Base-by-base conservation (phyloP, 2,113 vertebrate species). In the Calidris pugnax region DNA sequence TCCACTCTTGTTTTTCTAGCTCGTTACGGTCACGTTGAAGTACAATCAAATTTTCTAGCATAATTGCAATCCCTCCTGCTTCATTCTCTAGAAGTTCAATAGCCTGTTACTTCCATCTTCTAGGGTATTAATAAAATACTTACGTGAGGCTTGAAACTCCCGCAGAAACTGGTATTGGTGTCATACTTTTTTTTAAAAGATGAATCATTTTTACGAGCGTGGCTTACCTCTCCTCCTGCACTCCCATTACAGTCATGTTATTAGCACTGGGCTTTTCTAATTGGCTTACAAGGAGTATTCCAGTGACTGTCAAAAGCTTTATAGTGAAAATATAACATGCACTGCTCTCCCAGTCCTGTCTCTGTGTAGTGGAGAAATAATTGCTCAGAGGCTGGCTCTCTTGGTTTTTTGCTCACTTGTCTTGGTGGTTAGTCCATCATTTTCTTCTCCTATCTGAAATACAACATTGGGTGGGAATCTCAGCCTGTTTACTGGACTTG, bases 81-180 rank as follows among this genome's bases (percentile, higher is more conserved):
- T 95, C 63, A 73, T 95, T 86, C 83, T 87, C 62, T 79, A n/a
- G 57, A 68, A 83, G 68, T 73, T 64, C 88, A 79, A 63, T 64
- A 82, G 32, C 75, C 62, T 79, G 62, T 47, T 93, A 45, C 43
- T 95, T 93, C 85, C 35, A 60, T 82, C 75, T 64, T 51, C 14
- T 7, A 55, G 51, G 18, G 63, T 90, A 83, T 83, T 82, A 93
- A 75, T 87, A 33, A 77, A 74, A 28, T 67, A 60, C 7, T 53
- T 87, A n/a, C 3, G 4, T 4, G 71, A 75, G 82, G 8, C 74
- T 45, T 41, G 51, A 41, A 91, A n/a, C 18, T 71, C 28, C 67
- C 47, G 23, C 43, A 76, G 71, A 72, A 93, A n/a, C 71, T 76
- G 50, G 85, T 9, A 9, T 12, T 48, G 7, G 10, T 8, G 15